These are phyloP conservation scores for Acanthaster planci DNA, from an alignment of 35 echinoderm and acorn worm genomes.

Conservation along the genomic window DNA sequence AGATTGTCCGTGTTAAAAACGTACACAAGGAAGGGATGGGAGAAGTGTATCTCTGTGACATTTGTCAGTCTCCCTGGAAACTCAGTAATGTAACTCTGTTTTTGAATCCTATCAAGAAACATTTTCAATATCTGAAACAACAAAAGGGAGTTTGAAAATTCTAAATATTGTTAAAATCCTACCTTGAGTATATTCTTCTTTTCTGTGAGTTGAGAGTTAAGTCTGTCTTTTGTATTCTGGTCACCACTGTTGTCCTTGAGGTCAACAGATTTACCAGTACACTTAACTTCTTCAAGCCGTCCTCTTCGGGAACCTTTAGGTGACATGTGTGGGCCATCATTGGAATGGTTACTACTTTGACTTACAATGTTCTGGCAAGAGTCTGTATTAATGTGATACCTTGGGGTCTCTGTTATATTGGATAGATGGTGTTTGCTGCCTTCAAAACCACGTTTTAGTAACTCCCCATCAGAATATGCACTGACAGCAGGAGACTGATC, in stretches of 20 bases:
- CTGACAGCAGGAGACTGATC: not conserved
- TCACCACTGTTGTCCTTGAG: not conserved
- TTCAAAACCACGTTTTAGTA: slow-evolving; percentile 9
- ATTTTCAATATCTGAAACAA: too few relatives aligned
- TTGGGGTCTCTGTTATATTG: slow-evolving; percentile 45
- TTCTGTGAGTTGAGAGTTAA: not conserved
- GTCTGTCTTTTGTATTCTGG: not conserved
- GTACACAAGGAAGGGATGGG: too few relatives aligned
- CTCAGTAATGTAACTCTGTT: too few relatives aligned
- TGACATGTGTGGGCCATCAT: not conserved
- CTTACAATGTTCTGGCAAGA: not conserved
- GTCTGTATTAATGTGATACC: slow-evolving; percentile 22
- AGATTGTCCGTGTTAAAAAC: too few relatives aligned
- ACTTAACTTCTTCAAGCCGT: not conserved
- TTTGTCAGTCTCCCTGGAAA: too few relatives aligned
- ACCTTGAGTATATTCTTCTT: slow-evolving; percentile 21
- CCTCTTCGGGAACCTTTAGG: not conserved
- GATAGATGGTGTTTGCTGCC: slow-evolving; percentile 51
- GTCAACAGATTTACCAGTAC: not conserved
- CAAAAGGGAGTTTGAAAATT: too few relatives aligned
- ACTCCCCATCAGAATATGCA: not conserved
- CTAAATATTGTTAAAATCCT: not conserved
- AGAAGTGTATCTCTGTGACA: too few relatives aligned
- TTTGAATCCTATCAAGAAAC: too few relatives aligned
- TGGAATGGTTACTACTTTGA: not conserved